Percentiles rank a stretch among this genome's conserved stretches.
phyloP scores from a whole-genome alignment of 1,140 invertebrate genomes.

The Asbolus verrucosus region DNA sequence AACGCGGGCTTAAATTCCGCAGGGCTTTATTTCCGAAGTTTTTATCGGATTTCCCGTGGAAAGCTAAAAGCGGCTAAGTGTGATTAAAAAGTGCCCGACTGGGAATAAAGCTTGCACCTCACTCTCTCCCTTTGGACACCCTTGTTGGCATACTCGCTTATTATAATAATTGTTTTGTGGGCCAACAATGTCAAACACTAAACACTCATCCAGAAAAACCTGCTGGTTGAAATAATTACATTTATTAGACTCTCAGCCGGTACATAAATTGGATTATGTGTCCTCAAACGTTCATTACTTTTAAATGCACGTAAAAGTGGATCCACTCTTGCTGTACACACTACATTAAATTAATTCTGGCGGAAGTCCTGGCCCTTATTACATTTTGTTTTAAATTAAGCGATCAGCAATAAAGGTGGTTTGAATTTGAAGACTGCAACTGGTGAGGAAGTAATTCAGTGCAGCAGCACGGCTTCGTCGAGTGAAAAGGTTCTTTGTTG shows the following conservation, averaged over 20 bases:
- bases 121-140: slow-evolving; percentile 5
- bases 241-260: neutral
- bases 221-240: neutral
- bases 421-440: no score
- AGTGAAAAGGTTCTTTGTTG: no score
- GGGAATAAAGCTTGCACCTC: slow-evolving; percentile 32
- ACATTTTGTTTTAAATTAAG: no score
- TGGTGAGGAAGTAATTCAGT: no score
- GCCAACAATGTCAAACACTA: neutral
- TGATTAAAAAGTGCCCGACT: slow-evolving; percentile 49
- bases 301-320: no score
- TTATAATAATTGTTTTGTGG: slow-evolving; percentile 12
- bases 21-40: slow-evolving; percentile 48
- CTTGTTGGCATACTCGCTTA: no score
- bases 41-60: slow-evolving; percentile 53
- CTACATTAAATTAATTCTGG: no score
- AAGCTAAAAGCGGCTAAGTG: slow-evolving; percentile 50
- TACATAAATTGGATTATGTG: neutral
- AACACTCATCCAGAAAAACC: neutral
- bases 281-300: neutral
- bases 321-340: no score
- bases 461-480: no score
- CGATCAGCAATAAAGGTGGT: no score
- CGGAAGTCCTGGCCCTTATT: no score
- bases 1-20: slow-evolving; percentile 22